phyloP scores from a whole-genome alignment of 2,888 invertebrate genomes.

The Pycnomerus fuliginosus region DNA sequence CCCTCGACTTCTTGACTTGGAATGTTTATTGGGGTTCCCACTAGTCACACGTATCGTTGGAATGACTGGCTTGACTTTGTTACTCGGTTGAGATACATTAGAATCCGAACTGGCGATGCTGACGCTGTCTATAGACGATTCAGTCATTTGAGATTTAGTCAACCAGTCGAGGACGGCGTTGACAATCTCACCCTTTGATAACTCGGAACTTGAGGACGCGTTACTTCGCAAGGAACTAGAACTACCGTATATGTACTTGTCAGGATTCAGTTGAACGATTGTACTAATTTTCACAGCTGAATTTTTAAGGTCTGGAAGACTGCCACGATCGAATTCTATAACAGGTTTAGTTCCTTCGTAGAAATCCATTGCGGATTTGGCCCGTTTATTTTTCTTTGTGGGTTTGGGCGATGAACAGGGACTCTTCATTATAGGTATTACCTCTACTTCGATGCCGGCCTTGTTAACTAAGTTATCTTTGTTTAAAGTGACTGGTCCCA shows the following conservation, averaged over 20 bases:
- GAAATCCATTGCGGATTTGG: slow-evolving; percentile 48
- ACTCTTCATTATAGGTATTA: slow-evolving; percentile 52
- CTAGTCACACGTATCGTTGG: slow-evolving; percentile 12
- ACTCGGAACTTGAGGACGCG: slow-evolving; percentile 18
- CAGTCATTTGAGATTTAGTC: slow-evolving; percentile 37
- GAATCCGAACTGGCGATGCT: slow-evolving; percentile 16
- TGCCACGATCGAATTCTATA: slow-evolving; percentile 40
- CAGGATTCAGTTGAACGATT: slow-evolving; percentile 44
- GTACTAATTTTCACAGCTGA: slow-evolving; percentile 34
- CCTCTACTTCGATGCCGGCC: slow-evolving; percentile 53
- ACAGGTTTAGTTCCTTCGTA: slow-evolving; percentile 29
- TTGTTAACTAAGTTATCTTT: slow-evolving; percentile 61
- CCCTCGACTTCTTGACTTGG: too few relatives aligned
- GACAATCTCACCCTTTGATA: slow-evolving; percentile 45
- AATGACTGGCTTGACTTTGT: slow-evolving; percentile 4
- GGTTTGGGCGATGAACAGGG: slow-evolving; percentile 49
- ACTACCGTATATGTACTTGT: slow-evolving; percentile 41
- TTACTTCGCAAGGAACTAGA: slow-evolving; percentile 41
- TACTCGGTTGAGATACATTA: slow-evolving; percentile 9
- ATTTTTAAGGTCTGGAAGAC: slow-evolving; percentile 47
- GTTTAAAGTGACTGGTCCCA: slow-evolving; percentile 54
- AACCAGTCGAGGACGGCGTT: slow-evolving; percentile 50
- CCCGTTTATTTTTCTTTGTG: slow-evolving; percentile 39
- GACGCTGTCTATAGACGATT: slow-evolving; percentile 12
- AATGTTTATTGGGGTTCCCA: slow-evolving; percentile 8